These are phyloP conservation scores for Rhimphoctona megacephalus DNA, from an alignment of 2,888 invertebrate genomes.

Conservation along the genomic window DNA sequence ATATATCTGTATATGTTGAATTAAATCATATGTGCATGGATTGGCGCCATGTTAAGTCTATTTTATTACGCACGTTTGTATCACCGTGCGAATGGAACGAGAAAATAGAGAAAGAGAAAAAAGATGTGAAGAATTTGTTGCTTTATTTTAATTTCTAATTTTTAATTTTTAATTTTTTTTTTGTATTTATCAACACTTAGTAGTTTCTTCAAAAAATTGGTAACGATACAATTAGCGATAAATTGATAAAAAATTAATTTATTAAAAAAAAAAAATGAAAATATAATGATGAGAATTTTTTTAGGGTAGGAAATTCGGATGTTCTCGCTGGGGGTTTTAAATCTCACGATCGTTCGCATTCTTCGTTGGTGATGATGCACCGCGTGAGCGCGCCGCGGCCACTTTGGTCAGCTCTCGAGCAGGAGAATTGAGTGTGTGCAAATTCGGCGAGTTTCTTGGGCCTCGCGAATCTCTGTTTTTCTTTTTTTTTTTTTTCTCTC, in stretches of 20 bases:
- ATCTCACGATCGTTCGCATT: conserved; percentile 64
- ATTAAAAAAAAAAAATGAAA: too few species aligned
- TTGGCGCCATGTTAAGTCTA: conserved; percentile 56
- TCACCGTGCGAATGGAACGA: background rate
- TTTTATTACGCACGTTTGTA: conserved; percentile 51
- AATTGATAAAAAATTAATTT: too few species aligned
- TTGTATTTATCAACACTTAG: conserved; percentile 69
- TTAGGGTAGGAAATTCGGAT: background rate
- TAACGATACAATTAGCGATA: too few species aligned
- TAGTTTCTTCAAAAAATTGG: background rate
- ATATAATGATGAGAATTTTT: too few species aligned
- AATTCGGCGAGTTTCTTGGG: conserved; percentile 57
- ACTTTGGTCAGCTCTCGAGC: conserved; percentile 42
- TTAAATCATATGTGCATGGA: conserved; percentile 17
- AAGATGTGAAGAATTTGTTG: background rate
- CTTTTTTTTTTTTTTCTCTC: background rate
- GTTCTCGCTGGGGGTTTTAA: background rate
- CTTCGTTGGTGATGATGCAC: conserved; percentile 61
- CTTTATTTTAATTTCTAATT: background rate
- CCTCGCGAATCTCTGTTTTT: conserved; percentile 4
- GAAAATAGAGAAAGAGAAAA: conserved; percentile 2
- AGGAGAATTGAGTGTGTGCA: conserved; percentile 45
- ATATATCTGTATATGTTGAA: background rate
- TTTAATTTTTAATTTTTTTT: conserved; percentile 31
- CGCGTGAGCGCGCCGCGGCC: conserved; percentile 36